Conservation (phyloP, 2,113 vertebrate genomes). For the Sakesphorus luctuosus region DNA sequence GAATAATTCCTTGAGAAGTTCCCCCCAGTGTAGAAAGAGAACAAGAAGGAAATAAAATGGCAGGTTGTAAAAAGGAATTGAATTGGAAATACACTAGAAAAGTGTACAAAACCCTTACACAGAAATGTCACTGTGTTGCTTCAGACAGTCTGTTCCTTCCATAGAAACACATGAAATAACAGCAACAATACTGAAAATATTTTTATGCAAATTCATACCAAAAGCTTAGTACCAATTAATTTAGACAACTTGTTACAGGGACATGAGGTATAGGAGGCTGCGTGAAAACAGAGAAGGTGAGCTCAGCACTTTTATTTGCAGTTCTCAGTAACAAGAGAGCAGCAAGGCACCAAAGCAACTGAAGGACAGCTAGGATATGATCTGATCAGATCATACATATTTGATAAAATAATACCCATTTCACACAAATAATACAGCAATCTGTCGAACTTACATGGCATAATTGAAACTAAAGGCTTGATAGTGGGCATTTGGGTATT, state of each 20-base stretch:
- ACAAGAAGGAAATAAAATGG: background rate
- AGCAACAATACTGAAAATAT: background rate
- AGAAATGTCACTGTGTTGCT: background rate
- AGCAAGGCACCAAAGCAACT: background rate
- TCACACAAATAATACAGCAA: background rate
- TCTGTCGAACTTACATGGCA: background rate
- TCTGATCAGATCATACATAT: background rate
- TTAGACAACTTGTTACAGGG: background rate
- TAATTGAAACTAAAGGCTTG: background rate
- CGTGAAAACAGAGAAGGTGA: background rate
- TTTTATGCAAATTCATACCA: background rate
- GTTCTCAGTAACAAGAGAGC: background rate
- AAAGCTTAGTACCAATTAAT: background rate
- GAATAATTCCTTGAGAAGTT: background rate
- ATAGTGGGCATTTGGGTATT: background rate
- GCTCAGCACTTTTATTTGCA: accelerated
- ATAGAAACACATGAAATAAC: background rate
- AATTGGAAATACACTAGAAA: background rate
- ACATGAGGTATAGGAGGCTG: background rate
- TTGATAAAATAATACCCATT: background rate
- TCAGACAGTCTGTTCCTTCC: background rate
- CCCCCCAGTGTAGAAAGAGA: background rate
- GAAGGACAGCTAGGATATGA: background rate
- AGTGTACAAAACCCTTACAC: background rate
- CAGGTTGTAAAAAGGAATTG: background rate